Conservation (phyloP, 2,888 invertebrate genomes). For the Itoplectis maculator region DNA sequence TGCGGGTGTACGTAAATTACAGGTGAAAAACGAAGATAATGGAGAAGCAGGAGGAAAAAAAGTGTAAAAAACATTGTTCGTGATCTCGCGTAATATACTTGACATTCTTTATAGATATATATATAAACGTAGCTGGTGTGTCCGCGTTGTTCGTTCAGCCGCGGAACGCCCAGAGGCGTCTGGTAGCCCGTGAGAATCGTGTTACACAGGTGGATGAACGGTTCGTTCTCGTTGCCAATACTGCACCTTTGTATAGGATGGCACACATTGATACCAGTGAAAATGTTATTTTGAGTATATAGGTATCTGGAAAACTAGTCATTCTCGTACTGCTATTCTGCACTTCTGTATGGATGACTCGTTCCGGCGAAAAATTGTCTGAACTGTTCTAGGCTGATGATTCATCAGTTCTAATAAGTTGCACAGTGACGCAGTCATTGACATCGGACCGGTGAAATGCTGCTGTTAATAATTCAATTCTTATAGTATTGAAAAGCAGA, state of each 20-base stretch:
- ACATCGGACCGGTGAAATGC: not conserved
- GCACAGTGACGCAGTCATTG: not conserved
- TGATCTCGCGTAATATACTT: slow-evolving; percentile 40
- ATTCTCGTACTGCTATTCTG: not conserved
- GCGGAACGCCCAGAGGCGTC: slow-evolving; percentile 54
- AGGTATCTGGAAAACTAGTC: slow-evolving; percentile 11
- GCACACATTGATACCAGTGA: slow-evolving; percentile 35
- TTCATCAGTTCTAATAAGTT: not conserved
- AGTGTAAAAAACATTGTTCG: slow-evolving; percentile 26
- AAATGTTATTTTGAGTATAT: slow-evolving; percentile 52
- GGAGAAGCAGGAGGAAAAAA: not conserved
- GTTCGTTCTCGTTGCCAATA: slow-evolving; percentile 49
- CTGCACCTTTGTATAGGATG: slow-evolving; percentile 6
- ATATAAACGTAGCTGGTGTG: slow-evolving; percentile 39
- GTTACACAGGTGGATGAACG: slow-evolving; percentile 67
- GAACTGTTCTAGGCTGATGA: not conserved
- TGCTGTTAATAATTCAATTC: not conserved
- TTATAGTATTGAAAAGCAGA: not conserved
- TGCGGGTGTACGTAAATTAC: not conserved
- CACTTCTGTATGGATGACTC: not conserved
- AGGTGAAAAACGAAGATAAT: slow-evolving; percentile 11
- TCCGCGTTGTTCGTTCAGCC: slow-evolving; percentile 63
- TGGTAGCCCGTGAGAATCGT: slow-evolving; percentile 69
- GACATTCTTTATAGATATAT: slow-evolving; percentile 29
- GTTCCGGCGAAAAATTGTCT: not conserved